Base-by-base conservation (phyloP, 2,113 vertebrate genomes). In the Syngnathus typhle region DNA sequence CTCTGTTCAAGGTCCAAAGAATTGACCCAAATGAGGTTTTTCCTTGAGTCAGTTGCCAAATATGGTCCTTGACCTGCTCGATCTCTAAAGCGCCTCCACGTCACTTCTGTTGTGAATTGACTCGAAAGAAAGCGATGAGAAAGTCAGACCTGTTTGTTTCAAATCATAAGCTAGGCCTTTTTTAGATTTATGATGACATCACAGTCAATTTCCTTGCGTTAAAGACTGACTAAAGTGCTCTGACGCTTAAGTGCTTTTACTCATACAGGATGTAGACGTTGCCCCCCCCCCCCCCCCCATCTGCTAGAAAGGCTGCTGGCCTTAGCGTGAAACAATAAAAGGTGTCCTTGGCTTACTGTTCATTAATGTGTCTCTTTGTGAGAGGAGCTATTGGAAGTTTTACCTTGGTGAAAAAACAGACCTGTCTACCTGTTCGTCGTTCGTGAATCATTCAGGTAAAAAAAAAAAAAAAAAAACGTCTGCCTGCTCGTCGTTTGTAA, bases 381-480 rank as follows among this genome's bases (percentile, higher is more conserved):
- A 44, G 39, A 62, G 12, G 8, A 16, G 19, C 6, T 7, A n/a
- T 8, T 62, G 55, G 49, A 51, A 51, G 61, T 72, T 79, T 82
- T 37, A 43, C 19, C 64, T 67, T 60, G 64, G 75, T 27, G 47
- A 78, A 63, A 60, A 60, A 65, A 77, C 9, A 75, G 71, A 71
- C 75, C 73, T 77, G 2, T 72, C 65, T 49, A 67, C 75, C 82
- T 80, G 73, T 65, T 64, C 64, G 64, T 71, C 68, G 8, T 0
- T 52, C 60, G 82, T 84, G 85, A 76, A 82, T 85, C 70, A 84
- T 85, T 86, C 75, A 84, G 43, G 68, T 1, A 5, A 11, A 6
- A 12, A 15, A 56, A 27, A 32, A 23, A 55, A n/a, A n/a, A 23
- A 1, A 54, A 52, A 11, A 7, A 27, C 2, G 27, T 27, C 27